Base-by-base conservation (phyloP, 2,888 invertebrate genomes). In the Urechis unicinctus region DNA sequence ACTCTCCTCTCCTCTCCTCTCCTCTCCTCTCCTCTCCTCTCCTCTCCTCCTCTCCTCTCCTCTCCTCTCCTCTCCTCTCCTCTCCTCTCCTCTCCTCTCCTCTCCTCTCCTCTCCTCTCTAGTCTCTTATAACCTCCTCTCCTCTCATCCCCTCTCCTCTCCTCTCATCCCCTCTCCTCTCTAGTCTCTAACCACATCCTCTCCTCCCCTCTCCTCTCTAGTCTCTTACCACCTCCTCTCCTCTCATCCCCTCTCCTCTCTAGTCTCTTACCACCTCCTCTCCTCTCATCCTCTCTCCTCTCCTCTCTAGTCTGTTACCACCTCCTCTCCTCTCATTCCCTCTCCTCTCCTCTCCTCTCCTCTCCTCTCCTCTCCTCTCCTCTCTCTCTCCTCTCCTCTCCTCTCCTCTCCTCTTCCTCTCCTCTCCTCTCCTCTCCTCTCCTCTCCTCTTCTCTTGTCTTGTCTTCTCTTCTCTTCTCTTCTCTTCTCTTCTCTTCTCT, bases 381-480 rank as follows among this genome's bases (percentile, higher is more conserved):
- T 26, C 48, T 6, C 25, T 24, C 5, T 26, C 26, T 6, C n/a
- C 6, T 22, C 26, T 26, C 25, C 26, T 3, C 4, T 26, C n/a
- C n/a, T n/a, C n/a, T n/a, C n/a, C n/a, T n/a, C n/a, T 45, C 44
- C n/a, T 25, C 24, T 52, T 28, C 17, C 26, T 50, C 25, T 50
- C 24, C 51, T 50, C 26, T 26, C 24, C 17, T 26, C 24, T 50
- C 51, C 22, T 21, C 31, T 43, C 26, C 28, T 43, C 9, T 43
- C 25, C n/a, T 29, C 26, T 55, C 46, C 53, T 66, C 66, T 43
- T 66, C 45, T 51, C 62, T 63, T 50, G 60, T 55, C 42, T 62
- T 56, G 53, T 61, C 63, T 52, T 65, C 64, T 24, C 60, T 43
- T 52, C 66, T 65, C 55, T 66, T 63, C 41, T 56, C 47, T 42